Base-by-base conservation (phyloP, 2,888 invertebrate species). In the Hecatera dysodea region DNA sequence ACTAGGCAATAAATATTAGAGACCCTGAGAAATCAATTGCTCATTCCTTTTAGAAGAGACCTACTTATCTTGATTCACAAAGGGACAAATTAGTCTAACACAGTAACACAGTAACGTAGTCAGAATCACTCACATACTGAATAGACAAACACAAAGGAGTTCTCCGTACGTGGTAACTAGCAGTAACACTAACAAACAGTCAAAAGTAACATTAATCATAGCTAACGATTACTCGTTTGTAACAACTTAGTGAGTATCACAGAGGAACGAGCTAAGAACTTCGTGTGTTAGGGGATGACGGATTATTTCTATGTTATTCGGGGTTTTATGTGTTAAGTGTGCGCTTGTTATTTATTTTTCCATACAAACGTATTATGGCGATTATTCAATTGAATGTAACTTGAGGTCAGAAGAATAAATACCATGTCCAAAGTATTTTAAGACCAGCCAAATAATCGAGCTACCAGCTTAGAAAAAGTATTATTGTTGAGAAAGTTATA, bases 181-280 rank as follows among this genome's bases (percentile, higher is more conserved):
- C 8, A 33, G 75, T 72, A 65, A 65, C 29, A 29, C 29, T 29
- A 29, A 29, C 60, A 80, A 39, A 19, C 63, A 77, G 80, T 68
- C 77, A 75, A 36, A 77, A 77, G 60, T 63, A 77, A 80, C 77
- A 77, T 77, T 80, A 77, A 77, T 77, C 77, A 80, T 77, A 67
- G 33, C 39, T 61, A 77, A 77, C 68, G 80, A 75, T 75, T 68
- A 80, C 60, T 60, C 61, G 76, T 77, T 80, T 80, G 80, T 75
- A 59, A 75, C 75, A 75, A 75, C 59, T 76, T 71, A 75, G 75
- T 71, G 65, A 65, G 71, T 65, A 63, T 64, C 64, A 78, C 46
- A 50, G 71, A n/a, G 70, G 19, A 62, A 71, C 39, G 50, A 15
- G 15, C 56, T n/a, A 9, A 62, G 62, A 72, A 75, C 78, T 78